These are phyloP conservation scores for Drosophila pectinifera DNA, from an alignment of 1,140 invertebrate genomes.

Conservation along the genomic window DNA sequence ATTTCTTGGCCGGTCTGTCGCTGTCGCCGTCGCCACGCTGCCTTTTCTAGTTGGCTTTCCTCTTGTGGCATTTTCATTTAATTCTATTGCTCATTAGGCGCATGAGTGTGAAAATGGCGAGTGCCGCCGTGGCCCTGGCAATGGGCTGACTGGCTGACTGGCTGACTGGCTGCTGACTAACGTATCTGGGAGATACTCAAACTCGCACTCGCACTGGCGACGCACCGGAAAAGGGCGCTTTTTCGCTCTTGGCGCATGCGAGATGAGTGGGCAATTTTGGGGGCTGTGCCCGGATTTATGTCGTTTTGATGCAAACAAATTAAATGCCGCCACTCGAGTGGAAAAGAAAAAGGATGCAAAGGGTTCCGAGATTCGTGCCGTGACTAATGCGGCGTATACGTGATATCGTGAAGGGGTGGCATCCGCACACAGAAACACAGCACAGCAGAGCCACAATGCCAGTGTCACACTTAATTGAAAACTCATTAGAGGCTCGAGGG, in stretches of 20 bases:
- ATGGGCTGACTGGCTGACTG: slow-evolving; percentile 6
- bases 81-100: slow-evolving; percentile 81
- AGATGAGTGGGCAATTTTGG: slow-evolving; percentile 62
- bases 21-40: slow-evolving; percentile 34
- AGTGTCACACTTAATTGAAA: slow-evolving; percentile 79
- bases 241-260: slow-evolving; percentile 60
- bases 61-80: slow-evolving; percentile 78
- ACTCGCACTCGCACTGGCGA: background rate
- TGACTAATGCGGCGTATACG: slow-evolving; percentile 56
- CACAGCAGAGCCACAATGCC: slow-evolving; percentile 28
- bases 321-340: slow-evolving; percentile 66
- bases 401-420: slow-evolving; percentile 29
- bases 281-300: slow-evolving; percentile 71
- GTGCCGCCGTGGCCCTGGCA: slow-evolving; percentile 57
- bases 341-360: slow-evolving; percentile 48
- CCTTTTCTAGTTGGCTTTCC: slow-evolving; percentile 51
- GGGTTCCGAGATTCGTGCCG: slow-evolving; percentile 21
- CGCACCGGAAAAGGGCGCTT: slow-evolving; percentile 62
- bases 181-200: slow-evolving; percentile 15
- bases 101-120: slow-evolving; percentile 81
- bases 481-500: slow-evolving; percentile 71
- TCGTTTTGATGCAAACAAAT: slow-evolving; percentile 77
- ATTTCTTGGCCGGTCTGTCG: slow-evolving; percentile 64
- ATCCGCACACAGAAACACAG: slow-evolving; percentile 32
- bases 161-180: slow-evolving; percentile 27